Evolutionary conservation across 1,140 invertebrate species (phyloP), one percentile per base, ranked within the genome.

Genomic region (Drosophila lacteicornis): DNA sequence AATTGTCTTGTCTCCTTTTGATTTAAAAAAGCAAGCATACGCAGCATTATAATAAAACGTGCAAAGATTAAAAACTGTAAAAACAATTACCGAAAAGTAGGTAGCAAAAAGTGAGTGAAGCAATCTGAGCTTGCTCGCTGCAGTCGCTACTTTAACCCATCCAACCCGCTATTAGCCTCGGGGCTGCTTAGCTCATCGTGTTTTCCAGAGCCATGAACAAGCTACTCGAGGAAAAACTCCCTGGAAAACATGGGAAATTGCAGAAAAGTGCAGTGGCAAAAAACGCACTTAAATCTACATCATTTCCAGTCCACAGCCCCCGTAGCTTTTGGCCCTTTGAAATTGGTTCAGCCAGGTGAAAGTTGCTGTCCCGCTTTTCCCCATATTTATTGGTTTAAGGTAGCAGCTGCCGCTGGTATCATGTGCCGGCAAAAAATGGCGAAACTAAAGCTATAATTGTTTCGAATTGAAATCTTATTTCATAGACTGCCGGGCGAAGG

Each of bases 271-370:
- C 80, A 79, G 75, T 30, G 56, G 60, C 74, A 62, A 75, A 87
- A 87, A 87, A 77, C 68, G 76, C 71, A 88, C 83, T 86, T 86
- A 88, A 88, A 86, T 86, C 82, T 86, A 86, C 83, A 86, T 86
- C 82, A 88, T 88, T 86, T 86, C 83, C 83, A 82, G 83, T 80
- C 47, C 83, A 83, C 80, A 53, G 57, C 38, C 50, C 42, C 19
- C 45, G 50, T 46, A 40, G 51, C 57, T 69, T 27, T 46, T 57
- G 58, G 68, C 69, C 49, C 42, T 74, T 62, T 74, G 49, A 17
- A 74, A 40, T 71, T 68, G 69, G 30, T 42, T 60, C 70, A 74
- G 38, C 69, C 67, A 73, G 69, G 70, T 74, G 68, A 74, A 74
- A 74, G 70, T 74, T 50, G 25, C 67, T 17, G 38, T 22, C 46